Conservation (phyloP, 2,888 invertebrate species). For the Limenitis camilla region DNA sequence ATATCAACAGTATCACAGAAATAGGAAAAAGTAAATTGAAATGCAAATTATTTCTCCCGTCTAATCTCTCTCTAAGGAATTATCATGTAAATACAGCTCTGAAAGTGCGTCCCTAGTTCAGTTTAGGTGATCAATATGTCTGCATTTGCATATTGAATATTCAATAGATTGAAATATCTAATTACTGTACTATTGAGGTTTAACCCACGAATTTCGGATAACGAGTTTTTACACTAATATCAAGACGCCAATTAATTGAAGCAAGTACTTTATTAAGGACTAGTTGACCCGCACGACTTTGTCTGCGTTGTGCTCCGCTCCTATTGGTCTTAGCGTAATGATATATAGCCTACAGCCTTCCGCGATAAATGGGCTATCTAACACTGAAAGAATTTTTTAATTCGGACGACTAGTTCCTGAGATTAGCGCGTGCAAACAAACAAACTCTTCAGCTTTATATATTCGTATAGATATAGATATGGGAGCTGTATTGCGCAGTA, state of each 20-base stretch:
- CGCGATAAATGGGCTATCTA: too few relatives aligned
- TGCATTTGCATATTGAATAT: constrained; percentile 16
- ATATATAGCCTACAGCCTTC: too few relatives aligned
- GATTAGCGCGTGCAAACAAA: too few relatives aligned
- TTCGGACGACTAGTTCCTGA: too few relatives aligned
- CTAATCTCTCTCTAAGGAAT: constrained; percentile 16
- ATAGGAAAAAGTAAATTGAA: constrained; percentile 12
- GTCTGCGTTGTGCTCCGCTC: too few relatives aligned
- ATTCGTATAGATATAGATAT: too few relatives aligned
- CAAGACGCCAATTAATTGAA: neutral
- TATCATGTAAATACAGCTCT: constrained; percentile 18
- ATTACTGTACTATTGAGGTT: constrained; percentile 2
- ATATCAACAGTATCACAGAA: neutral
- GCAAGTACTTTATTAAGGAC: neutral
- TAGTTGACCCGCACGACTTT: too few relatives aligned
- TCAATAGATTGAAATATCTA: neutral
- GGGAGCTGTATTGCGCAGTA: too few relatives aligned
- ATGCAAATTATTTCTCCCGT: constrained; percentile 20
- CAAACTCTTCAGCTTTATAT: too few relatives aligned
- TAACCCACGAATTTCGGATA: neutral
- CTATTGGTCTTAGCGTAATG: too few relatives aligned
- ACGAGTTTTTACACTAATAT: neutral
- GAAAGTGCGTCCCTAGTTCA: constrained; percentile 8
- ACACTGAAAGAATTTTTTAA: too few relatives aligned
- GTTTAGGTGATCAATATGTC: constrained; percentile 8